These are phyloP conservation scores for Struthidea cinerea DNA, from an alignment of 2,113 vertebrate genomes.

Conservation along the genomic window DNA sequence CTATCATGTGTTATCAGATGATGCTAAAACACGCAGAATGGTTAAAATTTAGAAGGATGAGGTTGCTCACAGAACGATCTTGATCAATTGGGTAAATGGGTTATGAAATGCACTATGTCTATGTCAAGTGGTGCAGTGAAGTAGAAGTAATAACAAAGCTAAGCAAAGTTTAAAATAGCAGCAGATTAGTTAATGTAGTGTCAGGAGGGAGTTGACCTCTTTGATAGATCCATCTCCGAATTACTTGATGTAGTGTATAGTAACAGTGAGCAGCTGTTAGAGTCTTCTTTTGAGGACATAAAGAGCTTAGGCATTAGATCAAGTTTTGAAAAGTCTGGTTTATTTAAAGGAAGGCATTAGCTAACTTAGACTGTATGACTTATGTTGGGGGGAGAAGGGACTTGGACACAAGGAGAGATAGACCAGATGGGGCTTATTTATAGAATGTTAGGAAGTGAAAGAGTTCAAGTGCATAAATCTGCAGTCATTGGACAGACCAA, in stretches of 20 bases:
- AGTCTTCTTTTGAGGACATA: not conserved
- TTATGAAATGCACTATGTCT: not conserved
- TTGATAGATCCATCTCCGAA: not conserved
- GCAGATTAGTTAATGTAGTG: constrained; percentile 16
- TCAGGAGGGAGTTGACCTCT: constrained; percentile 35
- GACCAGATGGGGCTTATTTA: constrained; percentile 54
- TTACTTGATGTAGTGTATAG: constrained; percentile 18
- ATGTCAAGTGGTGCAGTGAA: not conserved
- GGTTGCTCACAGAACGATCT: not conserved
- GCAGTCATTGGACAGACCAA: constrained; percentile 9
- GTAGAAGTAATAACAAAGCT: constrained; percentile 24
- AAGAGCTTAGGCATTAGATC: constrained; percentile 18
- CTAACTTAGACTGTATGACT: not conserved
- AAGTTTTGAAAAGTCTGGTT: constrained; percentile 31
- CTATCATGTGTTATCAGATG: not conserved
- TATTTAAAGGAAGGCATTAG: constrained; percentile 21
- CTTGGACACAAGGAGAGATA: constrained; percentile 2
- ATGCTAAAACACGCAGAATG: not conserved
- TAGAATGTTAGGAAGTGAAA: constrained; percentile 18
- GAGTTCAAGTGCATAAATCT: constrained; percentile 40
- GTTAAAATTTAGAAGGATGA: not conserved
- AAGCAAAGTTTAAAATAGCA: constrained; percentile 44
- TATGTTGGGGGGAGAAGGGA: not conserved
- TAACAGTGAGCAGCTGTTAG: constrained; percentile 43
- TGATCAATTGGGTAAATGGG: not conserved